Base-by-base conservation (phyloP, 2,888 invertebrate genomes). In the Cephus pulcher region DNA sequence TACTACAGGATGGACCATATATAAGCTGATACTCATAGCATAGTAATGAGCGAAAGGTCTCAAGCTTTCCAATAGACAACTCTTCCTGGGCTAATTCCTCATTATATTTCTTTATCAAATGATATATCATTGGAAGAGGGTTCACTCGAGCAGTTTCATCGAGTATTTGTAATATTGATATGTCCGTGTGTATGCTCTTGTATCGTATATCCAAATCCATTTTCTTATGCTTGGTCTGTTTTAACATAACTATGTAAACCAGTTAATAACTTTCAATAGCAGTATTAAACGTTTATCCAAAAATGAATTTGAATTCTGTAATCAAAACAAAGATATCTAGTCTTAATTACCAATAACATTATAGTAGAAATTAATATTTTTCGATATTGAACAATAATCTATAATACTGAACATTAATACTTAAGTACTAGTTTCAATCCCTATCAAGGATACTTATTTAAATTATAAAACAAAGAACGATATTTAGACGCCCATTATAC, bases 11-110 rank as follows among this genome's bases (percentile, higher is more conserved):
- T 56, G 56, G 2, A 23, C 56, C 56, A 56, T 56, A 56, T 68
- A 75, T 30, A 23, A 77, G 68, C 78, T 87, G 85, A 81, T 89
- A 89, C 76, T 87, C 84, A 40, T 88, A 81, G 78, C 86, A 87
- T 35, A 89, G 80, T 32, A 88, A 74, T 75, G 79, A 82, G 30
- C 82, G 84, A n/a, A 84, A 83, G 1, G 77, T 83, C 11, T 87
- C 75, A 4, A 88, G 80, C 34, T 81, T 82, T 37, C 81, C 81
- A 1, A 77, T 23, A 75, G 84, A 74, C 4, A 79, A 73, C 32
- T 37, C 75, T 32, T 79, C 74, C 4, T 75, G 73, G 6, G 15
- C 75, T 74, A 86, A 73, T 75, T 86, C 82, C 23, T 70, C 4
- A 32, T 79, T 79, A 30, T 84, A 87, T 56, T 68, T 23, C 23